phyloP scores from a whole-genome alignment of 1,140 invertebrate species.

The Anoplolepis gracilipes region DNA sequence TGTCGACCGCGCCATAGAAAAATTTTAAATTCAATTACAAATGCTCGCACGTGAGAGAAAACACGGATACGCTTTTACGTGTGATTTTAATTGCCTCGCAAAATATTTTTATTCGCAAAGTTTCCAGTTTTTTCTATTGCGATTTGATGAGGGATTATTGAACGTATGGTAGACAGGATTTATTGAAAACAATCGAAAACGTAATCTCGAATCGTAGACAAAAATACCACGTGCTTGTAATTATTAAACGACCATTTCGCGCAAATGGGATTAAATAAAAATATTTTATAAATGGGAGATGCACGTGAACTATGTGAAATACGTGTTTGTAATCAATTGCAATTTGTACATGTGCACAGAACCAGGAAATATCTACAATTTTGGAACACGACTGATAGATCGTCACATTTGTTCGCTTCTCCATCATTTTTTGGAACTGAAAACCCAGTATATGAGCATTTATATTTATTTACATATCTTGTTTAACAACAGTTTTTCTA shows the following conservation, averaged over 20 bases:
- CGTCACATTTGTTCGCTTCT: background rate
- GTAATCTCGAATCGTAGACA: background rate
- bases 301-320: background rate
- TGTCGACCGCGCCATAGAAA: background rate
- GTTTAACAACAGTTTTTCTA: conserved; percentile 16
- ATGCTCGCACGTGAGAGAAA: background rate
- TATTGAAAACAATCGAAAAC: conserved; percentile 15
- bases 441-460: conserved; percentile 10
- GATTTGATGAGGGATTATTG: background rate
- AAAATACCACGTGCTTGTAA: background rate
- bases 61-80: background rate
- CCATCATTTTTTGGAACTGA: conserved; percentile 7
- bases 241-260: conserved; percentile 19
- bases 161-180: background rate
- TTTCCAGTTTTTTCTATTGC: background rate
- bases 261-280: background rate
- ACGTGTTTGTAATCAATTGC: conserved; percentile 18
- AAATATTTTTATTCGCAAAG: conserved; percentile 1
- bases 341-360: background rate
- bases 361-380: background rate
- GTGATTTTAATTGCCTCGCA: background rate
- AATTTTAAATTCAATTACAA: conserved; percentile 35
- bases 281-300: conserved; percentile 49
- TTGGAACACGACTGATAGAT: background rate
- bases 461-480: conserved; percentile 49